Base-by-base conservation (phyloP, 1,140 invertebrate species). In the Brachionus sp. region DNA sequence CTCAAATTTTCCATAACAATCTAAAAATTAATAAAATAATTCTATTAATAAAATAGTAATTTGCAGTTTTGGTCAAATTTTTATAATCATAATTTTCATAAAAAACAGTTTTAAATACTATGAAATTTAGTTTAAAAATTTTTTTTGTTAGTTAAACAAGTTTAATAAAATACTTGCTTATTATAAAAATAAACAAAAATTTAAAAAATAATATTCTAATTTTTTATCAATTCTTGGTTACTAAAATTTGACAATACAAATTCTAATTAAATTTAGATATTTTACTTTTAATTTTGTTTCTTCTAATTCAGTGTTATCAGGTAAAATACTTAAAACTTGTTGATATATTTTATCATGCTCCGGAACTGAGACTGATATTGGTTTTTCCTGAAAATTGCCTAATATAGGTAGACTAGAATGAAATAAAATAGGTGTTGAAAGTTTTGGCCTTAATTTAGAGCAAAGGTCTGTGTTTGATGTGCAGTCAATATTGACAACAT, bases 301-400 rank as follows among this genome's bases (percentile, higher is more conserved):
- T 53, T 66, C 42, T 25, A 93, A 77, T 80, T 89, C 86, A 77
- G 87, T 84, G 5, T 90, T 88, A 84, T 90, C 90, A 3, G 92
- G 92, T 53, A 93, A 86, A 73, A 91, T 86, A 44, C 88, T 86
- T 53, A 92, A 87, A 46, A 92, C 87, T 84, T 90, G 87, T 84
- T 91, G 89, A 3, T 90, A 85, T 75, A 92, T 87, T 85, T 90
- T 90, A 84, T 90, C 88, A 50, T 89, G 86, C 86, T 91, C 89
- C 19, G 25, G 13, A 16, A 16, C 9, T 23, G 29, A 73, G 19
- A 83, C 50, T 25, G 12, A 5, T 12, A 70, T 19, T 70, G 29
- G 83, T 1, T 25, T 6, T 29, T 46, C 3, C 13, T 80, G 35
- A 19, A 13, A 9, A 39, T 12, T 62, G 35, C 62, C 29, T 66